These are phyloP conservation scores for Paramormyrops kingsleyae DNA, from an alignment of 2,113 vertebrate genomes.

Conservation along the genomic window DNA sequence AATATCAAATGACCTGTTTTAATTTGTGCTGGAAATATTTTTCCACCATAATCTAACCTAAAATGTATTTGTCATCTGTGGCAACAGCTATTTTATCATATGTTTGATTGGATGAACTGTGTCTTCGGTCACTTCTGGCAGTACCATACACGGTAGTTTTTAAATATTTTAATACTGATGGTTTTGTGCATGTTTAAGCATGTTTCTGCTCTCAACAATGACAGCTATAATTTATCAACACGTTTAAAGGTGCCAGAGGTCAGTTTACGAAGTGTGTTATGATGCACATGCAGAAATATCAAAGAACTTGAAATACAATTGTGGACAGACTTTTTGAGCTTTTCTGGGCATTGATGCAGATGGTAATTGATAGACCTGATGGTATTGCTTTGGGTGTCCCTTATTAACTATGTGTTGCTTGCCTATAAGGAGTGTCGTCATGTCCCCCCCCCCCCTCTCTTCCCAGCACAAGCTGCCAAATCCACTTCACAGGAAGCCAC, in stretches of 20 bases:
- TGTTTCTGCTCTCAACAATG: not conserved
- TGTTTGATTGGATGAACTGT: not conserved
- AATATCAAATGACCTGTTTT: not conserved
- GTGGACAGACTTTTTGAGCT: not conserved
- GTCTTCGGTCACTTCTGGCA: not conserved
- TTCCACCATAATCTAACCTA: not conserved
- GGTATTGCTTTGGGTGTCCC: not conserved
- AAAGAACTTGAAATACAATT: not conserved
- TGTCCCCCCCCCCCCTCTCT: not conserved
- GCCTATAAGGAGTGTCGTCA: not conserved
- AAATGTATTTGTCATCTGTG: not conserved
- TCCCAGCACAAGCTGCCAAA: constrained; percentile 69
- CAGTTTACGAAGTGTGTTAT: not conserved
- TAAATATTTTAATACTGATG: not conserved
- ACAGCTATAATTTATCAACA: not conserved
- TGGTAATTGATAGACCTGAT: not conserved
- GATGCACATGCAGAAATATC: not conserved
- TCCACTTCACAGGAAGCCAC: constrained; percentile 74
- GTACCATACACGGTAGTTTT: not conserved
- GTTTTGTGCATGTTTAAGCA: not conserved
- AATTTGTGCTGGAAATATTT: not conserved
- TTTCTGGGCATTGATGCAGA: not conserved
- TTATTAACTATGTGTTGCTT: not conserved
- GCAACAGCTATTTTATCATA: not conserved
- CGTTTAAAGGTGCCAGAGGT: not conserved